Conservation (phyloP, 2,888 invertebrate genomes). For the Lagria hirta region DNA sequence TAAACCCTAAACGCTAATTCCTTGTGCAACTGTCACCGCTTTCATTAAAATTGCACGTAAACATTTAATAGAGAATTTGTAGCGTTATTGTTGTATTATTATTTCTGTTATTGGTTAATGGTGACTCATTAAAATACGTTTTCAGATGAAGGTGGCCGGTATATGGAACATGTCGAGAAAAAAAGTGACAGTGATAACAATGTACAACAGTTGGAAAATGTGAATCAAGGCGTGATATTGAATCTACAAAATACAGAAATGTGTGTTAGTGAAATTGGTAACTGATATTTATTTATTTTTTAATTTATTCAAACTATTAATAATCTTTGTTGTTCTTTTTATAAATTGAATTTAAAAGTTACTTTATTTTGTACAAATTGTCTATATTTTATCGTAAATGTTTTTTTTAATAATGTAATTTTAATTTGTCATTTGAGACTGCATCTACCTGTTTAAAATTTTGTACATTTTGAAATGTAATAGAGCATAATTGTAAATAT, state of each 20-base stretch:
- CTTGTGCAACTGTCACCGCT: too few relatives aligned
- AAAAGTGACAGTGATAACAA: slow-evolving; percentile 8
- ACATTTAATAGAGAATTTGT: too few relatives aligned
- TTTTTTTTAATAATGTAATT: too few relatives aligned
- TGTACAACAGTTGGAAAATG: slow-evolving; percentile 5
- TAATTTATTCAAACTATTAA: slow-evolving; percentile 32
- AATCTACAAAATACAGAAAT: slow-evolving; percentile 25
- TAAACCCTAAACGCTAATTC: too few relatives aligned
- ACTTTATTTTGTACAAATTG: slow-evolving; percentile 18
- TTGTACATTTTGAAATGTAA: slow-evolving; percentile 22
- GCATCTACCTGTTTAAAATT: too few relatives aligned
- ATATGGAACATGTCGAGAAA: slow-evolving; percentile 2
- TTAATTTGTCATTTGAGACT: too few relatives aligned
- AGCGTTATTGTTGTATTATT: too few relatives aligned
- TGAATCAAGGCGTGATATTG: slow-evolving; percentile 15
- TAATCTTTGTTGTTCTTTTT: slow-evolving; percentile 24
- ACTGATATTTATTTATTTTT: slow-evolving; percentile 42
- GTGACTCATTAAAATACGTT: too few relatives aligned
- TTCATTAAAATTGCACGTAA: too few relatives aligned
- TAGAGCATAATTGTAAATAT: too few relatives aligned
- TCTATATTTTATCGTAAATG: slow-evolving; percentile 18
- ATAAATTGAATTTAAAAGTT: slow-evolving; percentile 28
- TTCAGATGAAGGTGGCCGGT: slow-evolving; percentile 13
- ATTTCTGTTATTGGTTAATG: too few relatives aligned
- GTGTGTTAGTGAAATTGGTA: slow-evolving; percentile 30